These are phyloP conservation scores for Caenorhabditis doughertyi DNA, from an alignment of 2,888 invertebrate species.

Conservation along the genomic window DNA sequence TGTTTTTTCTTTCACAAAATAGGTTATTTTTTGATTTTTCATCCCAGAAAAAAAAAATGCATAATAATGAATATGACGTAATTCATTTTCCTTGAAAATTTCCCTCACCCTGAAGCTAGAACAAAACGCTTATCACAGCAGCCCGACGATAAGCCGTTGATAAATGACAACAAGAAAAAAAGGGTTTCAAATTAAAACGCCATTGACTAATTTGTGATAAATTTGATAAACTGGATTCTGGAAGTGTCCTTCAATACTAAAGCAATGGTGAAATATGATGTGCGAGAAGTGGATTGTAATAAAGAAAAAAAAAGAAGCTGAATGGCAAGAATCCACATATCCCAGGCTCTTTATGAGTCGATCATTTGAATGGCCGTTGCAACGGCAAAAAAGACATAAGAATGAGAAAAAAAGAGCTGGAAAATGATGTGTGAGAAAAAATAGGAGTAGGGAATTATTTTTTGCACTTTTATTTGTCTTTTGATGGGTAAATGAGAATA, in stretches of 20 bases:
- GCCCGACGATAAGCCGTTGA: constrained; percentile 29
- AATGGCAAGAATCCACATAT: constrained; percentile 51
- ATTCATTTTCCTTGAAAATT: constrained; percentile 11
- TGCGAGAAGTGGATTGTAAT: constrained; percentile 33
- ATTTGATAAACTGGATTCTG: constrained; percentile 48
- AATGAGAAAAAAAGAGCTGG: not conserved
- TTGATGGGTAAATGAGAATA: not conserved
- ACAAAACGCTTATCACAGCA: constrained; percentile 33
- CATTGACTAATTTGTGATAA: constrained; percentile 12
- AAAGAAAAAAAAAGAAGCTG: constrained; percentile 17
- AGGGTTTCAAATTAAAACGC: constrained; percentile 36
- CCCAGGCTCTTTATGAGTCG: constrained; percentile 56
- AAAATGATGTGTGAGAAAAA: constrained; percentile 10
- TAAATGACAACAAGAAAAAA: constrained; percentile 2
- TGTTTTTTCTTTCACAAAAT: not conserved
- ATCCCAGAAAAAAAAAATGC: not conserved
- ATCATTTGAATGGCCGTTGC: constrained; percentile 44
- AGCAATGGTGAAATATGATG: constrained; percentile 14
- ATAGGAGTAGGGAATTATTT: not conserved
- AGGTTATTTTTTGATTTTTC: not conserved
- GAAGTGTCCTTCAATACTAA: not conserved
- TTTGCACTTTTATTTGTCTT: not conserved
- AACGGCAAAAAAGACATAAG: not conserved
- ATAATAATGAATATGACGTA: constrained; percentile 8
- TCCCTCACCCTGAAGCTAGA: constrained; percentile 2